These are phyloP conservation scores for Montipora cactus DNA, from an alignment of 64 coral and sea anemone genomes.

Conservation along the genomic window DNA sequence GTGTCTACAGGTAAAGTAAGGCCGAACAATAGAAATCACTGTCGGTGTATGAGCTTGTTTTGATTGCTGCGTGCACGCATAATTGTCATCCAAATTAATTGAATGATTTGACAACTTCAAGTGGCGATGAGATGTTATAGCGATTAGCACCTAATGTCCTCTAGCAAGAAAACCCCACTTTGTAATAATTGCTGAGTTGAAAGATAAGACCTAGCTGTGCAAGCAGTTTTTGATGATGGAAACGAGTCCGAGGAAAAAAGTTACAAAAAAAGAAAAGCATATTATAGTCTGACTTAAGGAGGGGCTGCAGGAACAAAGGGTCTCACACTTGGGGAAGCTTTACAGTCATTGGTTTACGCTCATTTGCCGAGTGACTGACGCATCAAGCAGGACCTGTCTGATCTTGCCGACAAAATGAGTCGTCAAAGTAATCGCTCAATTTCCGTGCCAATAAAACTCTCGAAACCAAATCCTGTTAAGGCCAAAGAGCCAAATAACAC, in stretches of 20 bases:
- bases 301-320: constrained; percentile 78
- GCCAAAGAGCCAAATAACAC: not conserved
- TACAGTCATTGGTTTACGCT: constrained; percentile 29
- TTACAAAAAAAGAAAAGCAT: constrained; percentile 47
- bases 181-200: constrained; percentile 70
- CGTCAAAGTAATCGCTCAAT: constrained; percentile 10
- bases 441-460: constrained; percentile 38
- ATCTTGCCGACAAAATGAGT: constrained; percentile 82
- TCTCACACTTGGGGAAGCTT: constrained; percentile 59
- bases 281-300: constrained; percentile 68
- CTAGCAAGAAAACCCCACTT: constrained; percentile 64
- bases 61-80: constrained; percentile 85
- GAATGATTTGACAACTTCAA: constrained; percentile 97
- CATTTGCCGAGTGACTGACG: constrained; percentile 25
- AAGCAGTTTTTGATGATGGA: constrained; percentile 64
- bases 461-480: not conserved
- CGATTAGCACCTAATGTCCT: constrained; percentile 99
- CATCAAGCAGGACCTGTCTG: constrained; percentile 36
- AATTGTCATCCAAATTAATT: constrained; percentile 99
- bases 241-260: constrained; percentile 38
- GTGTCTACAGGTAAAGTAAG: constrained; percentile 82
- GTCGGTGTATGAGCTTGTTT: constrained; percentile 86
- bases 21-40: constrained; percentile 88
- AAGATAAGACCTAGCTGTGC: constrained; percentile 62
- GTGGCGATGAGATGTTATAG: constrained; percentile 94